Conservation (phyloP, 2,797 vertebrate species). For the Corythornis leucogaster region DNA sequence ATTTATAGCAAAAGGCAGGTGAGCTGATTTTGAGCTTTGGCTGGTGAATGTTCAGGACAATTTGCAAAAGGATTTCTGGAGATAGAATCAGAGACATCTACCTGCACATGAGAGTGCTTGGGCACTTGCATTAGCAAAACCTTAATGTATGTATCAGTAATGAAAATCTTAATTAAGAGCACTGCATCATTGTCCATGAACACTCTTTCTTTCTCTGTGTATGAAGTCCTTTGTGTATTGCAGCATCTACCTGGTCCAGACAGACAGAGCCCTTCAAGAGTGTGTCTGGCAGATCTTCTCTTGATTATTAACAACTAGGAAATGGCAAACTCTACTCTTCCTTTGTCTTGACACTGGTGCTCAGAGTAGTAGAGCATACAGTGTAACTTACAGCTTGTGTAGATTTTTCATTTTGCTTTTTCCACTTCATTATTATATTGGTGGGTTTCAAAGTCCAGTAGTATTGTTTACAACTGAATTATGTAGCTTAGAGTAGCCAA, state of each 20-base stretch:
- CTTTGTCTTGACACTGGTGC: conserved; percentile 74
- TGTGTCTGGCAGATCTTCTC: conserved; percentile 79
- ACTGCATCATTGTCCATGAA: conserved; percentile 82
- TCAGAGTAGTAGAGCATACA: conserved; percentile 61
- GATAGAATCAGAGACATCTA: conserved; percentile 81
- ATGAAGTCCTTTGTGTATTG: conserved; percentile 79
- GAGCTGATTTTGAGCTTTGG: conserved; percentile 39
- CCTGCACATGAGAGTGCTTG: conserved; percentile 78
- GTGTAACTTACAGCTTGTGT: conserved; percentile 62
- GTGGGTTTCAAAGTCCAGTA: conserved; percentile 66
- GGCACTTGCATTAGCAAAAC: conserved; percentile 77
- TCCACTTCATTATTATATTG: conserved; percentile 40
- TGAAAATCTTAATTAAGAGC: conserved; percentile 87
- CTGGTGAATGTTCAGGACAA: background rate
- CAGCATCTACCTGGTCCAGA: conserved; percentile 78
- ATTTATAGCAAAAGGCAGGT: conserved; percentile 47
- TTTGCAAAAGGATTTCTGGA: conserved; percentile 51
- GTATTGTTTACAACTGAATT: conserved; percentile 66
- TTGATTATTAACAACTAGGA: conserved; percentile 75
- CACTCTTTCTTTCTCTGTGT: conserved; percentile 71
- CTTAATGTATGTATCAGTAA: conserved; percentile 87
- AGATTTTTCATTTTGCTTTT: conserved; percentile 38
- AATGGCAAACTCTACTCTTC: conserved; percentile 72
- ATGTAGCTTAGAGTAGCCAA: conserved; percentile 55
- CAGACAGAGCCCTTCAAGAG: conserved; percentile 76